Percentiles rank a stretch among this genome's conserved stretches.
Evolutionary conservation across 2,888 invertebrate species (phyloP).

Genomic region (Caenorhabditis virilis): DNA sequence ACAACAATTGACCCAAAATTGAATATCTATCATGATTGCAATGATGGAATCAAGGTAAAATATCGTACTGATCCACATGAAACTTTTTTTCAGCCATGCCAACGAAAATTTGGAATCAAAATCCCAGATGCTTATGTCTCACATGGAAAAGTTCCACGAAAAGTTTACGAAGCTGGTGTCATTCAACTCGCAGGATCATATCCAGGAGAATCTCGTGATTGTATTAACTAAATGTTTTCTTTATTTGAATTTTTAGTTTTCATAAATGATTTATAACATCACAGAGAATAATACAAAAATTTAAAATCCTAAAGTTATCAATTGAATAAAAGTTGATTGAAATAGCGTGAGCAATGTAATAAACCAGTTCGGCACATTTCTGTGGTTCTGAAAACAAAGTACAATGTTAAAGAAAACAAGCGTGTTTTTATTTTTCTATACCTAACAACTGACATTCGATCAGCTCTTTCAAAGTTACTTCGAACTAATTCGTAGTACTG

Average conservation of each 20-base stretch:
- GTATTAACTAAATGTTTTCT: conserved; percentile 45
- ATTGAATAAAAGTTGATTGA: conserved; percentile 93
- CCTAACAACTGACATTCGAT: conserved; percentile 88
- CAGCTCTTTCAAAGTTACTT: conserved; percentile 98
- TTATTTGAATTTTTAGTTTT: conserved; percentile 7
- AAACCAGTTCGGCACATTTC: conserved; percentile 94
- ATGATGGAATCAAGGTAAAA: conserved; percentile 58
- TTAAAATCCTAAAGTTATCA: conserved; percentile 69
- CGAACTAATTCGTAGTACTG: conserved; percentile 98
- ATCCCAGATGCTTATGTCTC: conserved; percentile 58
- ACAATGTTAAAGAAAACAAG: background rate
- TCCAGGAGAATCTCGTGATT: conserved; percentile 59
- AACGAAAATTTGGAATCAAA: conserved; percentile 61
- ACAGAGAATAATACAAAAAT: conserved; percentile 2
- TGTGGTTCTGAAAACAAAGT: conserved; percentile 76
- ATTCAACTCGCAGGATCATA: conserved; percentile 56
- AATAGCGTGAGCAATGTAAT: conserved; percentile 88
- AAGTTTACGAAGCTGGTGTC: conserved; percentile 58
- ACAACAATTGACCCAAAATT: conserved; percentile 67
- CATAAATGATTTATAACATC: conserved; percentile 2
- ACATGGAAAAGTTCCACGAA: conserved; percentile 42
- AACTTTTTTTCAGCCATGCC: conserved; percentile 49
- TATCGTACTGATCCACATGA: background rate
- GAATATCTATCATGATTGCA: conserved; percentile 67
- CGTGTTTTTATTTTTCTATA: conserved; percentile 7